These are phyloP conservation scores for Caenorhabditis latens DNA, from an alignment of 1,140 invertebrate species.

Conservation along the genomic window DNA sequence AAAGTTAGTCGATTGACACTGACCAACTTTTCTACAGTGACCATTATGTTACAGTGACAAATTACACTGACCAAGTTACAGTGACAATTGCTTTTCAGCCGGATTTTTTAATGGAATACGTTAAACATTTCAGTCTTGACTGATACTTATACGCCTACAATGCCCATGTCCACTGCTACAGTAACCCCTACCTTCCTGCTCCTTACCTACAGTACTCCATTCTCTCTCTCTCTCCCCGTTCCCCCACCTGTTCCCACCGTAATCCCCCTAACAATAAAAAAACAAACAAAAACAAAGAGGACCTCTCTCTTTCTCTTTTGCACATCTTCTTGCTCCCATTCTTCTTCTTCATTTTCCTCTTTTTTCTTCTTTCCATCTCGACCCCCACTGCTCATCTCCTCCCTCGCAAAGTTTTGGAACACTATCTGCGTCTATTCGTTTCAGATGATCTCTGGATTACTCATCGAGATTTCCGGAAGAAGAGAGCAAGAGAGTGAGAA, in stretches of 20 bases:
- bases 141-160: no score
- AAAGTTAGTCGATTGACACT: no score
- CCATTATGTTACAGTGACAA: no score
- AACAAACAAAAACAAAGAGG: conserved; percentile 6
- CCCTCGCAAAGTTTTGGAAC: conserved; percentile 48
- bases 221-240: no score
- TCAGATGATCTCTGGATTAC: neutral
- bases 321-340: neutral
- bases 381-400: conserved; percentile 21
- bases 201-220: no score
- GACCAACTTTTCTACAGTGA: no score
- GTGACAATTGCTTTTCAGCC: no score
- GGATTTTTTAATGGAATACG: no score
- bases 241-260: neutral
- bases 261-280: neutral
- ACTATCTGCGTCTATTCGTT: neutral
- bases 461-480: conserved; percentile 22
- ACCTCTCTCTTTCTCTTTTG: neutral
- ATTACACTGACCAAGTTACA: no score
- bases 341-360: neutral
- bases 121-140: no score
- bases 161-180: no score
- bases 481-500: neutral
- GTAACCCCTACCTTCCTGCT: neutral
- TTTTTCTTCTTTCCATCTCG: neutral